A percentile compares a stretch with the other conserved stretches of the same genome.
Conservation (phyloP, 2,888 invertebrate genomes). For the Vandiemenella viatica region DNA sequence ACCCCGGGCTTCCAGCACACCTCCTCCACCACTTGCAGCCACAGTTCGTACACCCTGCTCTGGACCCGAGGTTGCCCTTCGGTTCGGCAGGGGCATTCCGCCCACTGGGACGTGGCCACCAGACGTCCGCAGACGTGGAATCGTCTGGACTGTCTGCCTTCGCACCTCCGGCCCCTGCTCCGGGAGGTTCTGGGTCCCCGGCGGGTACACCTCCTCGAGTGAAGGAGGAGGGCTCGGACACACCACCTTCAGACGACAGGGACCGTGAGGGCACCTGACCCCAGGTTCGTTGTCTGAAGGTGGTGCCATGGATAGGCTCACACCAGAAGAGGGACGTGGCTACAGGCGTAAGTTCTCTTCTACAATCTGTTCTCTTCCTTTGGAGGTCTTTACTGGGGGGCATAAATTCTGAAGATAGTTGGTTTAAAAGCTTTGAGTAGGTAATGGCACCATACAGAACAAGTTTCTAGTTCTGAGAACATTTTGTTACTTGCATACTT, state of each 20-base stretch:
- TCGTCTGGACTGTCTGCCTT: conserved; percentile 43
- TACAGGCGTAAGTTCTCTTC: conserved; percentile 30
- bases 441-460: no score
- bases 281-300: conserved; percentile 34
- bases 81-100: conserved; percentile 42
- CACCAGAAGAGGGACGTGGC: conserved; percentile 32
- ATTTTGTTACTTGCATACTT: no score
- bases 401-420: no score
- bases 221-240: conserved; percentile 40
- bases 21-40: conserved; percentile 56
- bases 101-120: conserved; percentile 40
- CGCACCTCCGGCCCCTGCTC: conserved; percentile 41
- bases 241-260: conserved; percentile 38
- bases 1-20: conserved; percentile 47
- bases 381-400: no score
- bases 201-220: conserved; percentile 31
- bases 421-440: no score
- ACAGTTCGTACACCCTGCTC: conserved; percentile 50
- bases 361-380: not conserved
- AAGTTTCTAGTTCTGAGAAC: no score
- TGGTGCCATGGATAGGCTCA: conserved; percentile 33
- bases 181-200: conserved; percentile 39
- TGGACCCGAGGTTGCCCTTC: conserved; percentile 44
- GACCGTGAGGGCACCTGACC: conserved; percentile 30
- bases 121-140: conserved; percentile 34